These are phyloP conservation scores for Smittia aterrima DNA, from an alignment of 2,888 invertebrate genomes.

Conservation along the genomic window DNA sequence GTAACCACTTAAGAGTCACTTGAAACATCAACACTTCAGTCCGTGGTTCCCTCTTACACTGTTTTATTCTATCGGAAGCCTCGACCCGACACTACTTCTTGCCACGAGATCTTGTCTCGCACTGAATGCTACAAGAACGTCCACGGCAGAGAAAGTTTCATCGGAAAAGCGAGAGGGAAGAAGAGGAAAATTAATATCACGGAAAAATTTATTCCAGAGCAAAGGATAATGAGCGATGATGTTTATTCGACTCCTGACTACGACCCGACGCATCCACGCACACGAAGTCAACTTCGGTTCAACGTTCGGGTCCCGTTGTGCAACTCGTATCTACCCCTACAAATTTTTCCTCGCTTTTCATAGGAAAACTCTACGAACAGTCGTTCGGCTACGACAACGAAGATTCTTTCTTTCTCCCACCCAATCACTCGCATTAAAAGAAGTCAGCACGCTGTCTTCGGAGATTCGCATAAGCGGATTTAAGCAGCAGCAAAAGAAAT, in stretches of 20 bases:
- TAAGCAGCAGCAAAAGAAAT: constrained; percentile 26
- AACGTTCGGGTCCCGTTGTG: constrained; percentile 4
- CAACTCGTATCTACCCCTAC: background rate
- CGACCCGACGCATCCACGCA: constrained; percentile 18
- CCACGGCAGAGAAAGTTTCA: constrained; percentile 21
- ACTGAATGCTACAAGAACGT: constrained; percentile 48
- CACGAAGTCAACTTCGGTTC: background rate
- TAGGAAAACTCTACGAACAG: background rate
- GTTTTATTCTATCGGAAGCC: background rate
- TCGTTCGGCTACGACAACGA: background rate
- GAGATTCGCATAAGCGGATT: constrained; percentile 39
- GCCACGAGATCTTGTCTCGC: constrained; percentile 56
- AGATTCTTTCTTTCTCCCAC: constrained; percentile 1
- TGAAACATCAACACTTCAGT: background rate
- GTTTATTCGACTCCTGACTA: constrained; percentile 19
- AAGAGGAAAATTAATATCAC: constrained; percentile 26
- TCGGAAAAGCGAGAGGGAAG: background rate
- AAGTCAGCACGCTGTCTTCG: constrained; percentile 28
- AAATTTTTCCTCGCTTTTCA: constrained; percentile 25
- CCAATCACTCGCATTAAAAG: background rate
- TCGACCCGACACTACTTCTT: constrained; percentile 51
- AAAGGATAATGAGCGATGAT: constrained; percentile 35
- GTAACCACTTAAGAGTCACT: constrained; percentile 27
- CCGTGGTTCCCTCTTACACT: constrained; percentile 20
- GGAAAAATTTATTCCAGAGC: background rate